Base-by-base conservation (phyloP, 1,140 invertebrate species). In the Saxidomus purpurata region DNA sequence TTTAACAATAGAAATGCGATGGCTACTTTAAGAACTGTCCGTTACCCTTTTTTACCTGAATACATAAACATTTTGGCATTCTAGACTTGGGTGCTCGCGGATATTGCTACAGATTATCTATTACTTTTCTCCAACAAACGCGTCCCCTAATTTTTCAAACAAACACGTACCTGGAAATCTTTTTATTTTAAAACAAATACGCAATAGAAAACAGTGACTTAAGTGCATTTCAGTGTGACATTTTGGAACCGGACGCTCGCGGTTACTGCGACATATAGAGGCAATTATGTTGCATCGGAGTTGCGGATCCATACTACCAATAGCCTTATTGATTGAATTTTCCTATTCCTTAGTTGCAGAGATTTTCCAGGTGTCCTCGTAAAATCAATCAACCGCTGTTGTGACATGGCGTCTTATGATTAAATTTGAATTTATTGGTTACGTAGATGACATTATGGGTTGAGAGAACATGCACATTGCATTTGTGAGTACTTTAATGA, bases 341-440 rank as follows among this genome's bases (percentile, higher is more conserved):
- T 63, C 59, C 59, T 63, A 63, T 63, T 63, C 59, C 59, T 15
- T 25, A 25, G n/a, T 63, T 63, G 59, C 59, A 28, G 59, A 63
- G 59, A 63, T 63, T 63, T 63, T 63, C 59, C 59, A 63, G 59
- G 59, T 63, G 59, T 28, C 59, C 59, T 63, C 59, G 25, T 63
- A 63, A 63, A 63, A 28, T 63, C 59, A 63, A 63, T 63, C 59
- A 63, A n/a, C 59, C 59, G n/a, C 25, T 8, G 19, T n/a, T 63
- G 59, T 63, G 28, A 63, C 59, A 63, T 63, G 59, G 25, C 22
- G 25, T 63, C 25, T 63, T 63, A 63, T 63, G 59, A 63, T 63
- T 63, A 63, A 63, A 63, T 63, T 63, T 63, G 25, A 63, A 63
- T 63, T 63, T 28, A 63, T 63, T 28, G 15, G 59, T 22, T 8